Evolutionary conservation across 1,140 invertebrate genomes (phyloP).

Genomic region (Eriocheir sinensis): DNA sequence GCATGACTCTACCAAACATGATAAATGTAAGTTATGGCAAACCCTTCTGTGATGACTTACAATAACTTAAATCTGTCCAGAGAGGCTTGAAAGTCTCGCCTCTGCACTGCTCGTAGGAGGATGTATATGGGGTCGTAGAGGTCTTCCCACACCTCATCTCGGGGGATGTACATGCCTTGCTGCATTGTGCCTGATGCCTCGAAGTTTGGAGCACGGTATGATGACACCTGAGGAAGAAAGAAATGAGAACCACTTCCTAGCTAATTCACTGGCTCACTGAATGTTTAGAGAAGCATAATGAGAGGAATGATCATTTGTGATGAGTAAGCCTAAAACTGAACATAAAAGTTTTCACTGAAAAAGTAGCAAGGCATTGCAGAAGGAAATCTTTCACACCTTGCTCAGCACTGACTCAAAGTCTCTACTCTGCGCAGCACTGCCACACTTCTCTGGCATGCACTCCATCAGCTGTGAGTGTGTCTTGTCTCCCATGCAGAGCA

Average conservation of each 20-base stretch:
- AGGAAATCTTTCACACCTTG: slow-evolving; percentile 82
- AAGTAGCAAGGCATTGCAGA: no score
- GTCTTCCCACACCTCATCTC: slow-evolving; percentile 93
- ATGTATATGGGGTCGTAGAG: slow-evolving; percentile 97
- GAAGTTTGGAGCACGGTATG: slow-evolving; percentile 90
- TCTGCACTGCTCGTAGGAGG: slow-evolving; percentile 93
- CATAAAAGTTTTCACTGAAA: no score
- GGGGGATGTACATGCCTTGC: slow-evolving; percentile 96
- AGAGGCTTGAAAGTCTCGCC: slow-evolving; percentile 95
- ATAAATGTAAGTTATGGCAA: no score
- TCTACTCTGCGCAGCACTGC: slow-evolving; percentile 90
- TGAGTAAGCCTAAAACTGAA: no score
- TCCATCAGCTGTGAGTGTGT: slow-evolving; percentile 97
- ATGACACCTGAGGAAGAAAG: slow-evolving; percentile 85
- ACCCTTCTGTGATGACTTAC: slow-evolving; percentile 84
- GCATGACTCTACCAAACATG: no score
- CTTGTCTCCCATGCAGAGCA: slow-evolving; percentile 95
- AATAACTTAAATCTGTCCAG: slow-evolving; percentile 93
- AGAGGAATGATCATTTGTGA: no score
- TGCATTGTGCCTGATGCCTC: slow-evolving; percentile 91
- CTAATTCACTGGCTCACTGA: no score
- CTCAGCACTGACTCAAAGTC: slow-evolving; percentile 94
- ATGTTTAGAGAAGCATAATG: no score
- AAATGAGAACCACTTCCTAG: no score
- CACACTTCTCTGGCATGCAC: slow-evolving; percentile 96